A percentile compares a stretch with the other conserved stretches of the same genome.
These are phyloP conservation scores for Nasonia oneida DNA, from an alignment of 2,888 invertebrate genomes.

Conservation along the genomic window DNA sequence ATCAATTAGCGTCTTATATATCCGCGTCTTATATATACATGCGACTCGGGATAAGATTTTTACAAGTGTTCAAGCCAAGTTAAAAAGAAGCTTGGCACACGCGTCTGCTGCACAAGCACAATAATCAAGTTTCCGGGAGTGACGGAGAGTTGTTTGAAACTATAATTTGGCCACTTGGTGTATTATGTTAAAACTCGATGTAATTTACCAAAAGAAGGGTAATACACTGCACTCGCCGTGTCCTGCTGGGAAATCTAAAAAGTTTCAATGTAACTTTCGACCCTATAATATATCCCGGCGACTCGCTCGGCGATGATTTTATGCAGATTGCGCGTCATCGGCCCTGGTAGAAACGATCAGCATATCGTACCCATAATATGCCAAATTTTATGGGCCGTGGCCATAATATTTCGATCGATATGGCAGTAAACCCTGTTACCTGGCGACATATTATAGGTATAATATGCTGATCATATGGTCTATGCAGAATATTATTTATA, in stretches of 20 bases:
- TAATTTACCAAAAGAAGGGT: constrained; percentile 13
- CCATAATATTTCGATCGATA: no score
- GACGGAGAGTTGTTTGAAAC: not conserved
- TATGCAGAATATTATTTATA: no score
- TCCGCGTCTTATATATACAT: no score
- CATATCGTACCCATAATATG: no score
- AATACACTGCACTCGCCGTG: not conserved
- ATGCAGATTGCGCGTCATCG: not conserved
- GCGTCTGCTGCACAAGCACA: not conserved
- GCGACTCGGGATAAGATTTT: no score
- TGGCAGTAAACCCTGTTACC: no score
- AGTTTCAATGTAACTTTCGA: constrained; percentile 26
- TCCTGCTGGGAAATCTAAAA: constrained; percentile 21
- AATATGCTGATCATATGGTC: no score
- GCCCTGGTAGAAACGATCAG: no score
- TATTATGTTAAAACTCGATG: not conserved
- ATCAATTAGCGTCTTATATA: not conserved
- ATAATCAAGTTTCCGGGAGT: not conserved
- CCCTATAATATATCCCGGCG: not conserved
- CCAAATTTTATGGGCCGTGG: no score
- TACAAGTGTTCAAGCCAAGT: not conserved
- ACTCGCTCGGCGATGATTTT: not conserved
- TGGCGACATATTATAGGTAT: no score
- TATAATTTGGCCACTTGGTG: not conserved
- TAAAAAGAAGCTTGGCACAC: not conserved